Base-by-base conservation (phyloP, 2,888 invertebrate species). In the Antheraea yamamai region DNA sequence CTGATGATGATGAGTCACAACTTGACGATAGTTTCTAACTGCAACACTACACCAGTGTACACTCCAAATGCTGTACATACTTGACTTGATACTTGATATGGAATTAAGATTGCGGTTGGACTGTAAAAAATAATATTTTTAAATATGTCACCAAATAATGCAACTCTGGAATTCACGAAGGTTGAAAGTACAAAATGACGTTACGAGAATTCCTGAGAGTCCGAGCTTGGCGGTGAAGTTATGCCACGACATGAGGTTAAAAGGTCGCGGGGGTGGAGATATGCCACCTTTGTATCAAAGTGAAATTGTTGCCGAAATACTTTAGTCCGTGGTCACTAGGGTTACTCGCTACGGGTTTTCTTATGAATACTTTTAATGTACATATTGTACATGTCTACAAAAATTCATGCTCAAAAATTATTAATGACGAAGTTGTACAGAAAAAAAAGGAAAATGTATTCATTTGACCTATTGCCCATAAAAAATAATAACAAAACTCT, bases 211-310 rank as follows among this genome's bases (percentile, higher is more conserved):
- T 70, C 70, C 70, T 39, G 20, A 39, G 39, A 39, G 70, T 39
- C 35, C 70, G 70, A 39, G 39, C 39, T 20, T 20, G 39, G 39
- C 30, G 64, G 70, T 20, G 20, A 70, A 70, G 70, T 70, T 70
- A 70, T 70, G 70, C 39, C 16, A 39, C 39, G 70, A 70, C 70
- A 70, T 39, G 39, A n/a, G 39, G 18, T n/a, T 39, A 20, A 70
- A 70, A n/a, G 35, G 70, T 39, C 39, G 39, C 39, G 12, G n/a
- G 39, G 20, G 39, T 39, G 20, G 7, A 70, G n/a, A 39, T 70
- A 70, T 70, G 39, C 70, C 70, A 39, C 35, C n/a, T n/a, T 35
- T 70, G 39, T 39, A 39, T 39, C 70, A 70, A 70, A 70, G 70
- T 12, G 39, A 39, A 70, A 70, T 70, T 70, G 39, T 70, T 70